Evolutionary conservation across 2,888 invertebrate genomes (phyloP).

Genomic region (Amblyjoppa fuscipennis): DNA sequence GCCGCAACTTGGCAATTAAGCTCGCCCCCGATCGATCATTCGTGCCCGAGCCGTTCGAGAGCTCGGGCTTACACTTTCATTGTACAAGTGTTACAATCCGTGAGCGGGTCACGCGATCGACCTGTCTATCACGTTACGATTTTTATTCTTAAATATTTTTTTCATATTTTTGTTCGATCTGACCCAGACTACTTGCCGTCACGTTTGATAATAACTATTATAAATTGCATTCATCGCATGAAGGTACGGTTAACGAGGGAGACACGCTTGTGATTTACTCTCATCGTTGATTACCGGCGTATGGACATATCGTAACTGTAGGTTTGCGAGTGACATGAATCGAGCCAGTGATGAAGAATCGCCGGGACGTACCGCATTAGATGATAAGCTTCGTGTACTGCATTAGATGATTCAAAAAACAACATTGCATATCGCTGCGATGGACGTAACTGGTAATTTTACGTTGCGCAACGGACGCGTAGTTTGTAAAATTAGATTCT

Average conservation of each 20-base stretch:
- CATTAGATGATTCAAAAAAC: constrained; percentile 51
- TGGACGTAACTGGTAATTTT: constrained; percentile 65
- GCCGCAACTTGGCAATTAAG: constrained; percentile 42
- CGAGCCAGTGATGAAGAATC: constrained; percentile 20
- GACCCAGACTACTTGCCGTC: neutral
- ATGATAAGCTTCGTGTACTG: constrained; percentile 4
- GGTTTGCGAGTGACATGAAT: constrained; percentile 27
- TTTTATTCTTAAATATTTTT: neutral
- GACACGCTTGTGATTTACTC: neutral
- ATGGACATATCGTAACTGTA: neutral
- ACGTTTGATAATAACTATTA: neutral
- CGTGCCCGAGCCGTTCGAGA: constrained; percentile 25
- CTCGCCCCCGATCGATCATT: constrained; percentile 56
- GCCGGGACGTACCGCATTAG: neutral
- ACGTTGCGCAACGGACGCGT: constrained; percentile 58
- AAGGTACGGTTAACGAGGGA: neutral
- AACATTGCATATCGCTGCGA: constrained; percentile 56
- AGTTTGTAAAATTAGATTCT: constrained; percentile 44
- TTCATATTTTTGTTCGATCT: neutral
- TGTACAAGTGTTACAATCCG: constrained; percentile 29
- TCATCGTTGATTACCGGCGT: neutral
- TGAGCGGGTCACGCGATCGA: constrained; percentile 47
- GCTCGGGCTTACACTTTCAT: constrained; percentile 37
- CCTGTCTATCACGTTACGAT: constrained; percentile 1
- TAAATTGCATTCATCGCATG: neutral